A percentile compares a stretch with the other conserved stretches of the same genome.
Evolutionary conservation across 1,140 invertebrate genomes (phyloP).

Genomic region (Leucophenga varia): DNA sequence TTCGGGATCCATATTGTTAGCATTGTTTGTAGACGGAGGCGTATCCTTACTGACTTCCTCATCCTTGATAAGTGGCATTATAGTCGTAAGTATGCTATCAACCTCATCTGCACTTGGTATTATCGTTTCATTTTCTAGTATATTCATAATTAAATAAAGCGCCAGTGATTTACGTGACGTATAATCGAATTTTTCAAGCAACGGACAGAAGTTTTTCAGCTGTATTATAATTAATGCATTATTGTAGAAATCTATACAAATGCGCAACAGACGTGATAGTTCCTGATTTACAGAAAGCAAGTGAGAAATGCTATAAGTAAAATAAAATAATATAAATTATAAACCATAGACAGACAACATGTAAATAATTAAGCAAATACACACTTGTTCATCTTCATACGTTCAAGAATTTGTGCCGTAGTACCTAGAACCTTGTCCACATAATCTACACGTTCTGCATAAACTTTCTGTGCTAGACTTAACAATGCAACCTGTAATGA

Average conservation of each 20-base stretch:
- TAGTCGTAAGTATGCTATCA: constrained; percentile 75
- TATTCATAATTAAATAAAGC: constrained; percentile 69
- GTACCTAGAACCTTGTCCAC: constrained; percentile 94
- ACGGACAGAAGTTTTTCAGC: constrained; percentile 79
- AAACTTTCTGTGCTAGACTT: constrained; percentile 94
- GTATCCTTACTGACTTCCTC: constrained; percentile 64
- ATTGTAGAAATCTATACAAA: constrained; percentile 94
- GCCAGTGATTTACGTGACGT: constrained; percentile 84
- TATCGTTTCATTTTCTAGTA: constrained; percentile 71
- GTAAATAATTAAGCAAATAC: constrained; percentile 32
- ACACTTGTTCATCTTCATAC: constrained; percentile 75
- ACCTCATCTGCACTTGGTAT: constrained; percentile 87
- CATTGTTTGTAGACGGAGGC: constrained; percentile 55
- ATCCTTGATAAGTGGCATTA: constrained; percentile 85
- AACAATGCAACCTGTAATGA: constrained; percentile 93
- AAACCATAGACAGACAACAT: too few relatives aligned
- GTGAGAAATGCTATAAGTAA: constrained; percentile 41
- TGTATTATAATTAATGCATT: constrained; percentile 85
- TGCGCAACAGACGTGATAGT: constrained; percentile 87
- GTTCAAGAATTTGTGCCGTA: constrained; percentile 82
- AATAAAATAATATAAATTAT: constrained; percentile 2
- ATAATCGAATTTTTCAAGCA: constrained; percentile 89
- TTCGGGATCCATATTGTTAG: constrained; percentile 72
- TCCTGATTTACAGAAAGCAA: constrained; percentile 62
- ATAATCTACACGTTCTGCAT: constrained; percentile 91